Evolutionary conservation across 2,888 invertebrate species (phyloP).

Genomic region (Sepioteuthis lessoniana): DNA sequence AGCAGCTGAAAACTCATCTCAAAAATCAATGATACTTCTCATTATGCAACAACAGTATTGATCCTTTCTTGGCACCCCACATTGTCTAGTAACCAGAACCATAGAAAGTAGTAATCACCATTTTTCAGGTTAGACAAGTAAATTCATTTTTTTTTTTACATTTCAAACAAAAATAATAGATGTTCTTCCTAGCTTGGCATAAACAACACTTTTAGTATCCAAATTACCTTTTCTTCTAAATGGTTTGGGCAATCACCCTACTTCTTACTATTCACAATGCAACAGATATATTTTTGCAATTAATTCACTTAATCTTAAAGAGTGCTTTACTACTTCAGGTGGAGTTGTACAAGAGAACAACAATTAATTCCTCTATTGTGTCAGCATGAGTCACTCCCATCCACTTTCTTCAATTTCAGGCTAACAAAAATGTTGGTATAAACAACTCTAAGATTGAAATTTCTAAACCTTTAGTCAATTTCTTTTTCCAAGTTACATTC

Average conservation of each 20-base stretch:
- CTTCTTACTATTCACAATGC: background rate
- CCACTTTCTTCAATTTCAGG: background rate
- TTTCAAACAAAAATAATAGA: background rate
- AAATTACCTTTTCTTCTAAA: background rate
- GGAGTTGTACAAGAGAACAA: background rate
- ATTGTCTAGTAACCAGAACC: background rate
- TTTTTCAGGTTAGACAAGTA: background rate
- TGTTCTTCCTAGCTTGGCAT: background rate
- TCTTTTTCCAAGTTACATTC: too few species aligned
- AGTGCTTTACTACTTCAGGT: background rate
- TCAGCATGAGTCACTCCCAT: background rate
- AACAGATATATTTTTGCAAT: background rate
- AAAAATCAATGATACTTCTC: conserved; percentile 33
- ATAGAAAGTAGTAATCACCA: background rate
- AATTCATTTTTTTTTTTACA: background rate
- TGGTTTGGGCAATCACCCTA: background rate
- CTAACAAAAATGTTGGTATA: background rate
- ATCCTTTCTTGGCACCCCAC: conserved; percentile 8
- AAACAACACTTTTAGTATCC: background rate
- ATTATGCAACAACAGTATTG: conserved; percentile 15
- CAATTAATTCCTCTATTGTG: background rate
- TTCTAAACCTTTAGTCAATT: too few species aligned
- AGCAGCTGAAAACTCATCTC: background rate
- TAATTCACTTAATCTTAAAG: background rate
- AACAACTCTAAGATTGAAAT: too few species aligned